phyloP scores from a whole-genome alignment of 2,113 vertebrate species.

The Fukomys damarensis region DNA sequence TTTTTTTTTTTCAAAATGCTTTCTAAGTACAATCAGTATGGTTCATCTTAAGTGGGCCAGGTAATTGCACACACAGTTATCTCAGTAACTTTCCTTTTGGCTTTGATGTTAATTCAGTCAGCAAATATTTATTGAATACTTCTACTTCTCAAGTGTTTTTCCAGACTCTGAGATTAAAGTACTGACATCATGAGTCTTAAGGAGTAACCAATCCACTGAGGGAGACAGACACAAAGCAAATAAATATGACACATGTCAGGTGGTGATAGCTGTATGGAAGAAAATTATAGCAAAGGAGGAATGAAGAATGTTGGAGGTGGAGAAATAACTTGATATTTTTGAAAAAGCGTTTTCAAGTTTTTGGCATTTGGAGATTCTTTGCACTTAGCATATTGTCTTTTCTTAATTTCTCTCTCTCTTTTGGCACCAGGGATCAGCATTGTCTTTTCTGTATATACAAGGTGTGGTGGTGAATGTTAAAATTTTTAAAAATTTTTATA shows the following conservation, averaged over 20 bases:
- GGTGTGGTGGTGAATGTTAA: neutral
- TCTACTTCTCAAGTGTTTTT: neutral
- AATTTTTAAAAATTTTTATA: neutral
- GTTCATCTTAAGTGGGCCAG: neutral
- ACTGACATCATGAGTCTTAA: neutral
- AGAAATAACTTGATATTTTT: neutral
- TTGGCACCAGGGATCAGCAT: too few relatives aligned
- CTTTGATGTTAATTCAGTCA: conserved; percentile 33
- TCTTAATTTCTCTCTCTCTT: too few relatives aligned
- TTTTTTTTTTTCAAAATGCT: neutral
- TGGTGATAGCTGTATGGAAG: neutral
- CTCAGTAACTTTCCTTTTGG: neutral
- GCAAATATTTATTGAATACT: neutral
- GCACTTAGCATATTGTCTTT: neutral
- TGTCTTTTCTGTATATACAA: neutral
- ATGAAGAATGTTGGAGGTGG: neutral
- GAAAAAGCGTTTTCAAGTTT: neutral
- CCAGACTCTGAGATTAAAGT: neutral
- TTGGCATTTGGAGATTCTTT: conserved; percentile 38
- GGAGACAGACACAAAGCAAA: conserved; percentile 11
- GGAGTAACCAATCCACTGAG: neutral
- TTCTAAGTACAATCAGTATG: neutral
- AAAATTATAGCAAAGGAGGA: neutral
- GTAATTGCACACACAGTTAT: neutral
- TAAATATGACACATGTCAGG: neutral